These are phyloP conservation scores for Lepidochrysops patricia DNA, from an alignment of 2,888 invertebrate genomes.

Conservation along the genomic window DNA sequence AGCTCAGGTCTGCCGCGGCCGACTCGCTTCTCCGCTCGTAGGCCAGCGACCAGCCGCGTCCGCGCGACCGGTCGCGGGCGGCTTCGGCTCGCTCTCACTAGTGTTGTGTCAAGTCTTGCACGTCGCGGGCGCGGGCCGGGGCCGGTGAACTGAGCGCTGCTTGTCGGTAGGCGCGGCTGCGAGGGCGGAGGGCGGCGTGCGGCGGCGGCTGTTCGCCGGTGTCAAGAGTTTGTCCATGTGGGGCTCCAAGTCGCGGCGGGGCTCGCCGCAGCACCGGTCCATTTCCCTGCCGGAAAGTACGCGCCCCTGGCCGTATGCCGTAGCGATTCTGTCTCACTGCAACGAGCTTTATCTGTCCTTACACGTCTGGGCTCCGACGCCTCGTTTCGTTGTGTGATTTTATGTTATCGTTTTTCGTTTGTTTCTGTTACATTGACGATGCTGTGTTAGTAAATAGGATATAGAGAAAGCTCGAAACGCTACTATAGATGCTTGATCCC, in stretches of 20 bases:
- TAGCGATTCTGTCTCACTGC: constrained; percentile 63
- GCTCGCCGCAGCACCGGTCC: constrained; percentile 85
- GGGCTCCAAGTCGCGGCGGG: constrained; percentile 79
- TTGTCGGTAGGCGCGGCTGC: constrained; percentile 65
- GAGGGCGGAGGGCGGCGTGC: constrained; percentile 78
- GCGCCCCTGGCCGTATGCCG: constrained; percentile 55
- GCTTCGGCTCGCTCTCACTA: constrained; percentile 64
- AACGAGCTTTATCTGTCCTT: constrained; percentile 65
- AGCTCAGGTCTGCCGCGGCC: constrained; percentile 79
- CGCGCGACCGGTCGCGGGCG: constrained; percentile 17
- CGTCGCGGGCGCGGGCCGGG: constrained; percentile 62
- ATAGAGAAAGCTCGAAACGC: constrained; percentile 59
- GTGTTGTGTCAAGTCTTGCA: constrained; percentile 67
- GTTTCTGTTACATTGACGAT: constrained; percentile 45
- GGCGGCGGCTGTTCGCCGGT: constrained; percentile 85
- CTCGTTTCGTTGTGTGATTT: constrained; percentile 61
- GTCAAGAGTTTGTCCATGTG: constrained; percentile 86
- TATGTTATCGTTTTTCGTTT: constrained; percentile 46
- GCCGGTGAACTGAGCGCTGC: constrained; percentile 56
- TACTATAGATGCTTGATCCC: constrained; percentile 60
- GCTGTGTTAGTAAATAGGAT: constrained; percentile 62
- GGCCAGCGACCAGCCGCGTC: constrained; percentile 51
- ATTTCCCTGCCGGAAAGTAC: constrained; percentile 92
- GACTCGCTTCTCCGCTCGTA: constrained; percentile 56
- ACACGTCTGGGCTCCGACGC: constrained; percentile 51